Evolutionary conservation across 2,888 invertebrate species (phyloP), one percentile per base, ranked within the genome.

Genomic region (Megamerina dolium): DNA sequence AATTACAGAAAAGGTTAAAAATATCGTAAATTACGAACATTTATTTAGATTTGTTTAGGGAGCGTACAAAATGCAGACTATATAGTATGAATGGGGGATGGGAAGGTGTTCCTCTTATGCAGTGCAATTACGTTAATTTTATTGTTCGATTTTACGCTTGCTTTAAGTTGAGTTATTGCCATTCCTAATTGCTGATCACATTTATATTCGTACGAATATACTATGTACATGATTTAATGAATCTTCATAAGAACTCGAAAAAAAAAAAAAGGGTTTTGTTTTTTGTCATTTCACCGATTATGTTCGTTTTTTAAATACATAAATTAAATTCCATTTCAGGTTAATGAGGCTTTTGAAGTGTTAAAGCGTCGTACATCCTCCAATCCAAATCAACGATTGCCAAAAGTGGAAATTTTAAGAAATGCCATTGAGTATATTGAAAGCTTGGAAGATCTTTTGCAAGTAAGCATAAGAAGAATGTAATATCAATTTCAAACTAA

Each of bases 371-470:
- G 96, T 42, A 94, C 97, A 0, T 88, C 95, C 59, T 87, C 91
- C 44, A 93, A 92, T 74, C 96, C 96, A 2, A 94, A 91, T 63
- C 97, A 97, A 60, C 77, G 97, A 41, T 76, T 99, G 57, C 96
- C 97, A 2, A 99, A 99, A 76, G 87, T 99, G 50, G 97, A 99
- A 73, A 97, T 99, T 53, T 77, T 99, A 27, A 77, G 96, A 49
- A 94, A 94, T 58, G 97, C 97, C 30, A 99, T 99, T 63, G 96
- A 96, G 60, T 96, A 97, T 68, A 97, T 97, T 55, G 96, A 95
- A 66, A 83, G 87, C 53, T 73, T 92, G 52, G 91, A 92, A 64
- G 88, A 89, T 45, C 77, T 92, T 4, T 68, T 92, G 3, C 80
- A 87, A 65, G 85, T 73, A 52, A 55, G 46, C 43, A 21, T 16